A percentile compares a stretch with the other conserved stretches of the same genome.
Conservation (phyloP, 1,140 invertebrate species). For the Papilio glaucus region DNA sequence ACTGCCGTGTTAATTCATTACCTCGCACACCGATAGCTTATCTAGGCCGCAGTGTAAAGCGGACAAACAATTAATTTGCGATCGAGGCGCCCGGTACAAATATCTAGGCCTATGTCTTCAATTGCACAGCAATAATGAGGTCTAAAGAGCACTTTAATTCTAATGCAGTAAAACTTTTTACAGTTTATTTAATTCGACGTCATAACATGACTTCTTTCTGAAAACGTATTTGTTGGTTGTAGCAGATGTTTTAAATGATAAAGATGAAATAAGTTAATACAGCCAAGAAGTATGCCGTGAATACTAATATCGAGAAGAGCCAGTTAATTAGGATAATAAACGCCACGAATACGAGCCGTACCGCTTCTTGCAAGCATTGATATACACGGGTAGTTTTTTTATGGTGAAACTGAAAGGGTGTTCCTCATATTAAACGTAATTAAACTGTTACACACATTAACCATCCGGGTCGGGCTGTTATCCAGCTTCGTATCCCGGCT, state of each 20-base stretch:
- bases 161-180: neutral
- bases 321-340: neutral
- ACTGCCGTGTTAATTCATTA: constrained; percentile 51
- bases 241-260: no score
- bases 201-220: neutral
- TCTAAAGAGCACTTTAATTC: neutral
- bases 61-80: constrained; percentile 35
- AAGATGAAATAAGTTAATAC: neutral
- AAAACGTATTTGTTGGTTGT: neutral
- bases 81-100: constrained; percentile 9
- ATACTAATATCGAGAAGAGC: neutral
- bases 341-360: neutral
- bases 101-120: constrained; percentile 17
- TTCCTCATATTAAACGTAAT: constrained; percentile 8
- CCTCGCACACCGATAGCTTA: constrained; percentile 53
- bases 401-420: neutral
- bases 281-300: neutral
- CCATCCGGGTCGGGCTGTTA: neutral
- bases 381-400: neutral
- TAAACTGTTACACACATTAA: constrained; percentile 6
- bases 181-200: neutral
- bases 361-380: neutral
- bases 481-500: neutral
- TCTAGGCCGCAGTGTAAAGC: constrained; percentile 36
- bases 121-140: neutral